Base-by-base conservation (phyloP, 2,888 invertebrate genomes). In the Andrena chrysosceles region DNA sequence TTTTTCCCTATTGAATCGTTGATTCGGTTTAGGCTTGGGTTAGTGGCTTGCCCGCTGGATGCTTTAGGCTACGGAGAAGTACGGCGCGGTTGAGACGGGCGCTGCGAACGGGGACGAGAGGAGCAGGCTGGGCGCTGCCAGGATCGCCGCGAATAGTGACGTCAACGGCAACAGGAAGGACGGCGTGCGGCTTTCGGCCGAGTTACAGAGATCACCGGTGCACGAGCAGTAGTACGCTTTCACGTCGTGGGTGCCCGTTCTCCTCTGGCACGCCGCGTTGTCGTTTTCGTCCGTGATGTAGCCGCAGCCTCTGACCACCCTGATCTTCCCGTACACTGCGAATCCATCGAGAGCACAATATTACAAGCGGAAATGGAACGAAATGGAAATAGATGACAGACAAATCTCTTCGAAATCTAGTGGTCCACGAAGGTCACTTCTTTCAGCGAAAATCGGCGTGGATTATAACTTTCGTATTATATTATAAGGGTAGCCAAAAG, bases 291-390 rank as follows among this genome's bases (percentile, higher is more conserved):
- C 97, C 29, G 95, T 95, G 67, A 98, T 94, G 94, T 97, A 98
- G 2, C 98, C 98, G 90, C 98, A 98, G 78, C 96, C 96, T 54
- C 98, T 96, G 4, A 97, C 96, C n/a, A 97, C 95, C 54, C 98
- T 96, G 13, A 95, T 94, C 93, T 96, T 96, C 6, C 97, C 97
- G 92, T 97, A 96, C 85, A 97, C 98, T 98, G 95, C 2, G 95
- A 95, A 86, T 85, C 87, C 85, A 85, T 26, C 0, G 70, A 56
- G 72, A 49, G 23, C 26, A 63, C 4, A 76, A 23, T 5, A 16
- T 42, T 42, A 56, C 23, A 56, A 56, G 10, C 20, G 23, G 23
- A 42, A 42, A 42, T 16, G 5, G 42, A n/a, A n/a, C n/a, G n/a
- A n/a, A n/a, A n/a, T n/a, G n/a, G n/a, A n/a, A n/a, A n/a, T 35